Evolutionary conservation across 2,888 invertebrate species (phyloP).

Genomic region (Temnothorax rugatulus): DNA sequence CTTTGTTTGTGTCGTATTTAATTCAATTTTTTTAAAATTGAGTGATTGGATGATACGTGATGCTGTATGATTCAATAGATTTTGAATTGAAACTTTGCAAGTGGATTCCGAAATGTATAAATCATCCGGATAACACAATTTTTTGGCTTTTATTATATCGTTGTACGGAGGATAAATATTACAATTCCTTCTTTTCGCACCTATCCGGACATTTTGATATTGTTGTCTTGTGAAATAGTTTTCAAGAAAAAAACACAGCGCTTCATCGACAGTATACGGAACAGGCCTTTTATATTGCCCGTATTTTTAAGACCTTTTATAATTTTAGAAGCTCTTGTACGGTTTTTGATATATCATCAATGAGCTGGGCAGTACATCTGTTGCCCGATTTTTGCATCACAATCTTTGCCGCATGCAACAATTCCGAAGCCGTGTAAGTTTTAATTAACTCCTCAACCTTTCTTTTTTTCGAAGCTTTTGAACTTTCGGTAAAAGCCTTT

Average conservation of each 20-base stretch:
- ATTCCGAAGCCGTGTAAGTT: not conserved
- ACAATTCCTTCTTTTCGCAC: not conserved
- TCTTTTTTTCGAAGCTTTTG: not conserved
- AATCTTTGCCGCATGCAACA: not conserved
- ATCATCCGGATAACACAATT: not conserved
- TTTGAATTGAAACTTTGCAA: constrained; percentile 3
- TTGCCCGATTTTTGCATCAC: too few relatives aligned
- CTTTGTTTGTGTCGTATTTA: too few relatives aligned
- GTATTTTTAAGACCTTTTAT: not conserved
- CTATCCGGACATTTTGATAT: not conserved
- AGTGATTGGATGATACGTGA: constrained; percentile 6
- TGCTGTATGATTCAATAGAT: constrained; percentile 1
- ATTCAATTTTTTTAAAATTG: not conserved
- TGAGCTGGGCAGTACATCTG: not conserved
- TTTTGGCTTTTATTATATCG: not conserved
- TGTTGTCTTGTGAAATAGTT: not conserved
- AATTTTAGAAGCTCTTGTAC: not conserved
- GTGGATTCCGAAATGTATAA: not conserved
- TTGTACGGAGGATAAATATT: not conserved
- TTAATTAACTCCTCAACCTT: not conserved
- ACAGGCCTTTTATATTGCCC: not conserved
- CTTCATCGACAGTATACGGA: constrained; percentile 2
- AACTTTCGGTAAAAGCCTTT: not conserved
- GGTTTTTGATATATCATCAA: not conserved
- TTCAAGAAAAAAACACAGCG: not conserved